These are phyloP conservation scores for Ptychadena robeensis DNA, from an alignment of 2,797 vertebrate species.

Conservation along the genomic window DNA sequence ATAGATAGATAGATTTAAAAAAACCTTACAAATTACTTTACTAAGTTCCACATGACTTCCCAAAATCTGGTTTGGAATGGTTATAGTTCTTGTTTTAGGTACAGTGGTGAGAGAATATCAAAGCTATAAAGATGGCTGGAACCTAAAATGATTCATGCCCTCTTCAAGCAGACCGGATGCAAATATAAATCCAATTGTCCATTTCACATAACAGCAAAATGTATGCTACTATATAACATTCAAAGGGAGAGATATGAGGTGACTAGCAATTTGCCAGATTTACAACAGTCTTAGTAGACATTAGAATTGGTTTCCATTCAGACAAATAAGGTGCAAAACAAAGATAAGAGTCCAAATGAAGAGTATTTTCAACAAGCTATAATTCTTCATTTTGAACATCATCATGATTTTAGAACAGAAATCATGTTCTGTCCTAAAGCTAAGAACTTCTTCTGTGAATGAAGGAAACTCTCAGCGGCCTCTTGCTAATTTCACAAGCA, in stretches of 20 bases:
- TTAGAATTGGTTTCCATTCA: slow-evolving; percentile 49
- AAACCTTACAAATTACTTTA: no score
- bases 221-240: slow-evolving; percentile 28
- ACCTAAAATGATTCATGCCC: slow-evolving; percentile 17
- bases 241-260: slow-evolving; percentile 23
- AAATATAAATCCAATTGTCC: slow-evolving; percentile 45
- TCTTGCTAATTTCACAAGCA: not conserved
- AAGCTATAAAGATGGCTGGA: not conserved
- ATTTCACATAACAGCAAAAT: slow-evolving; percentile 32
- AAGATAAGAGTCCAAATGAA: slow-evolving; percentile 47
- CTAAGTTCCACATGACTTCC: no score
- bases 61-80: no score
- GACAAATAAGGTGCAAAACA: slow-evolving; percentile 43
- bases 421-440: slow-evolving; percentile 18
- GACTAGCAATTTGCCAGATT: slow-evolving; percentile 47
- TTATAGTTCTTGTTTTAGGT: not conserved
- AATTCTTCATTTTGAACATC: slow-evolving; percentile 41
- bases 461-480: not conserved
- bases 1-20: no score
- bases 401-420: slow-evolving; percentile 31
- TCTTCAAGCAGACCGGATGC: slow-evolving; percentile 5
- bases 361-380: slow-evolving; percentile 13
- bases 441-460: slow-evolving; percentile 24
- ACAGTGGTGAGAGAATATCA: not conserved
- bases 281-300: slow-evolving; percentile 14